Percentiles rank a stretch among this genome's conserved stretches.
These are phyloP conservation scores for Cettia cetti DNA, from an alignment of 2,113 vertebrate genomes.

Conservation along the genomic window DNA sequence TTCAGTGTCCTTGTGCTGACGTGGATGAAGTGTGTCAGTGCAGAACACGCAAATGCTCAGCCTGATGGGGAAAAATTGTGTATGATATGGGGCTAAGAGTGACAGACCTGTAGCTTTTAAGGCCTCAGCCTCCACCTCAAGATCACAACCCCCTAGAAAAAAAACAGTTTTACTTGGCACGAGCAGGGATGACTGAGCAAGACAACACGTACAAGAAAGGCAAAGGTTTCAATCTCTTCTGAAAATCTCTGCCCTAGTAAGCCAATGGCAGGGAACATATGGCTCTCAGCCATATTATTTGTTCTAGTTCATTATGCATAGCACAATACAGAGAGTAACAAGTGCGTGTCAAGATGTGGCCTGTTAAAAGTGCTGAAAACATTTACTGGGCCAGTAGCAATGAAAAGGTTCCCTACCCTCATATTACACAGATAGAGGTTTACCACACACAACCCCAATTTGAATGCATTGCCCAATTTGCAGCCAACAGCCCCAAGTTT, in stretches of 20 bases:
- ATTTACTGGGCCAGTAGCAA: conserved; percentile 38
- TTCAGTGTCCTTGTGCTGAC: neutral
- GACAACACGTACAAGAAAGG: neutral
- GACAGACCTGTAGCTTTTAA: neutral
- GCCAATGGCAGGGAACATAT: neutral
- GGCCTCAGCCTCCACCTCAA: neutral
- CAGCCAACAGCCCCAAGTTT: conserved; percentile 10
- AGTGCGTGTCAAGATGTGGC: conserved; percentile 1
- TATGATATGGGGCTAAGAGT: neutral
- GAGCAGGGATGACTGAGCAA: neutral
- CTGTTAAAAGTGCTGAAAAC: conserved; percentile 42
- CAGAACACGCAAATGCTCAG: rapidly evolving
- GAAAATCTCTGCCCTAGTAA: neutral
- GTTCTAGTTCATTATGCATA: conserved; percentile 33
- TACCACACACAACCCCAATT: neutral
- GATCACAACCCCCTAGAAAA: neutral
- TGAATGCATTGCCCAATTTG: neutral
- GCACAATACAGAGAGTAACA: conserved; percentile 20
- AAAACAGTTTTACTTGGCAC: neutral
- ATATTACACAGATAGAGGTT: conserved; percentile 6
- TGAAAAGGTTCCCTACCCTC: conserved; percentile 23
- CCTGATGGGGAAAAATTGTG: neutral
- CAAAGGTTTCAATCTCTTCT: neutral
- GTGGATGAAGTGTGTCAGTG: rapidly evolving
- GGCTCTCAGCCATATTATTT: conserved; percentile 21